Evolutionary conservation across 2,888 invertebrate species (phyloP).

Genomic region (Tuberolachnus salignus): DNA sequence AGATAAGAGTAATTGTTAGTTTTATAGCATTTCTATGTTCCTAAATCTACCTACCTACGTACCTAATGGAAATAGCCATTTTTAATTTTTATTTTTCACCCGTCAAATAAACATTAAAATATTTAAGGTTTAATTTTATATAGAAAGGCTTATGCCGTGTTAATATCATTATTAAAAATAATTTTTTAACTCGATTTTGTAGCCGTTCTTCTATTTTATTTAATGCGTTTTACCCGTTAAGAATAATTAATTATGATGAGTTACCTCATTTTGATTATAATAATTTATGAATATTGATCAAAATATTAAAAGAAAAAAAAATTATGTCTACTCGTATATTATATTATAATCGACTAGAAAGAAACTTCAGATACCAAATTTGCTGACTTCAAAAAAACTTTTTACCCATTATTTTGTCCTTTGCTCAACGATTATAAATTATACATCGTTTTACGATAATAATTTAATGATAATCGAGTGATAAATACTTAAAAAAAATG

Average conservation of each 20-base stretch:
- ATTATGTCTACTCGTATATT: background rate
- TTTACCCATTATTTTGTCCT: no score
- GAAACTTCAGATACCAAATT: no score
- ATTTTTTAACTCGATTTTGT: conserved; percentile 9
- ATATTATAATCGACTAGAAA: background rate
- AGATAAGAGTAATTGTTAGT: no score
- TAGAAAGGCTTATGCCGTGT: conserved; percentile 3
- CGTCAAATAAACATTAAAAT: conserved; percentile 13
- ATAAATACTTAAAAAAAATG: no score
- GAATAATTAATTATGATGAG: background rate
- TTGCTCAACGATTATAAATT: no score
- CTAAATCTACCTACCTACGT: background rate
- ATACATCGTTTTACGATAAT: no score
- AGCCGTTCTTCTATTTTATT: no score
- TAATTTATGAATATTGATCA: conserved; percentile 5
- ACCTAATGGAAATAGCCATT: background rate
- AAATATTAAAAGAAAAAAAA: background rate
- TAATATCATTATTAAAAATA: conserved; percentile 13
- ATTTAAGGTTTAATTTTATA: background rate
- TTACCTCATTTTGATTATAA: background rate
- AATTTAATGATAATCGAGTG: no score
- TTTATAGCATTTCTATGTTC: no score
- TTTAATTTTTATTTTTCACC: background rate
- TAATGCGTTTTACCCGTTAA: background rate
- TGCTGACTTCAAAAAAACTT: no score